phyloP scores from a whole-genome alignment of 2,797 vertebrate species.

The Leuciscus waleckii region DNA sequence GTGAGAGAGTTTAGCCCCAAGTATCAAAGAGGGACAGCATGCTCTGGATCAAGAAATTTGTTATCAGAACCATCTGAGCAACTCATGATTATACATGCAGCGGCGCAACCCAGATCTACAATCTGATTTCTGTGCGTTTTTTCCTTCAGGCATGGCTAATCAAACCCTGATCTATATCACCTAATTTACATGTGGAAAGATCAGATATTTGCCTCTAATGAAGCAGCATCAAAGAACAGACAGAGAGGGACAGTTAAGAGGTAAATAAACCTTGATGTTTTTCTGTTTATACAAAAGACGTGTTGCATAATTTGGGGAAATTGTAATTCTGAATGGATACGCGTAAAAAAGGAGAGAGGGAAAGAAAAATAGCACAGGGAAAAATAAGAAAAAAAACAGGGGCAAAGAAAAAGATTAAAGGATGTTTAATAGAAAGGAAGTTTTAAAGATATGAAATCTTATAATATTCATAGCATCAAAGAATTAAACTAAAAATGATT shows the following conservation, averaged over 20 bases:
- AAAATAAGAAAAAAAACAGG: not conserved
- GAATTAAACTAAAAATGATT: not conserved
- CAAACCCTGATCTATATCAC: constrained; percentile 30
- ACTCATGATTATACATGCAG: constrained; percentile 25
- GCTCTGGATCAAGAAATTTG: not conserved
- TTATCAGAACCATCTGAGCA: constrained; percentile 17
- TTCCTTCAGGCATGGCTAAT: constrained; percentile 20
- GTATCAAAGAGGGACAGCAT: not conserved
- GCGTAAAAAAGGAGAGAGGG: not conserved
- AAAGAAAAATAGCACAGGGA: not conserved
- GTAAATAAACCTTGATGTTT: constrained; percentile 6
- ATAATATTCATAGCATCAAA: not conserved
- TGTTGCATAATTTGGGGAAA: not conserved
- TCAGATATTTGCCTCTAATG: constrained; percentile 27
- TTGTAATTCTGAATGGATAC: constrained; percentile 7
- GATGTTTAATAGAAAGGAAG: not conserved
- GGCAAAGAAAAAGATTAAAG: constrained; percentile 5
- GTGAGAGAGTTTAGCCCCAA: not conserved
- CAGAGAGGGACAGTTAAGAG: not conserved
- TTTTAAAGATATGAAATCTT: not conserved
- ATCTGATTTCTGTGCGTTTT: not conserved
- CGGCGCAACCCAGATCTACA: constrained; percentile 11
- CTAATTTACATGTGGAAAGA: constrained; percentile 6
- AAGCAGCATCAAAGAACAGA: constrained; percentile 36
- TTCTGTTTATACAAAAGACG: constrained; percentile 8